Evolutionary conservation across 2,797 vertebrate genomes (phyloP).

Genomic region (Capromys pilorides): DNA sequence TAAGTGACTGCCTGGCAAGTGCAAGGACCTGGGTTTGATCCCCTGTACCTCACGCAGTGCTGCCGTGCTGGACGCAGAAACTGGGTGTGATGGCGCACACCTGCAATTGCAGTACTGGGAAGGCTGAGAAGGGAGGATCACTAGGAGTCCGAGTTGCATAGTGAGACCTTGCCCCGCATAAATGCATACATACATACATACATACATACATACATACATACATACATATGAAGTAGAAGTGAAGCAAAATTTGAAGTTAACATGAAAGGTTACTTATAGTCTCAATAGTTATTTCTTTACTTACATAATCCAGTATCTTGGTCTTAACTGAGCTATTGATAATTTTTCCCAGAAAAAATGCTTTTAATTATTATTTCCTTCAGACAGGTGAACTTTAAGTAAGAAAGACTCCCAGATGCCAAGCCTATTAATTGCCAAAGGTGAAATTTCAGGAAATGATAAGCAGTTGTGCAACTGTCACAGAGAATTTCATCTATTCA

Average conservation of each 20-base stretch:
- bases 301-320: background rate
- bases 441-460: conserved; percentile 27
- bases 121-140: too few species aligned
- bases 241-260: background rate
- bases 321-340: background rate
- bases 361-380: conserved; percentile 32
- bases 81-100: too few species aligned
- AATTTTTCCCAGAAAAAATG: conserved; percentile 10
- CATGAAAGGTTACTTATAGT: background rate
- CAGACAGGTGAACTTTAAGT: conserved; percentile 13
- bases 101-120: too few species aligned
- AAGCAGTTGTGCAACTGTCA: background rate
- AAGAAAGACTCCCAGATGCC: conserved; percentile 45
- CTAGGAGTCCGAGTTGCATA: too few species aligned
- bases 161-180: too few species aligned
- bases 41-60: too few species aligned
- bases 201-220: background rate
- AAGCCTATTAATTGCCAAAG: conserved; percentile 34
- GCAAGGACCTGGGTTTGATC: too few species aligned
- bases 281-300: background rate
- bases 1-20: too few species aligned
- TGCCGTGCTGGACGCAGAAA: too few species aligned
- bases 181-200: too few species aligned
- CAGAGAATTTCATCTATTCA: background rate
- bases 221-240: background rate